Base-by-base conservation (phyloP, 2,113 vertebrate species). In the Hoplias malabaricus region DNA sequence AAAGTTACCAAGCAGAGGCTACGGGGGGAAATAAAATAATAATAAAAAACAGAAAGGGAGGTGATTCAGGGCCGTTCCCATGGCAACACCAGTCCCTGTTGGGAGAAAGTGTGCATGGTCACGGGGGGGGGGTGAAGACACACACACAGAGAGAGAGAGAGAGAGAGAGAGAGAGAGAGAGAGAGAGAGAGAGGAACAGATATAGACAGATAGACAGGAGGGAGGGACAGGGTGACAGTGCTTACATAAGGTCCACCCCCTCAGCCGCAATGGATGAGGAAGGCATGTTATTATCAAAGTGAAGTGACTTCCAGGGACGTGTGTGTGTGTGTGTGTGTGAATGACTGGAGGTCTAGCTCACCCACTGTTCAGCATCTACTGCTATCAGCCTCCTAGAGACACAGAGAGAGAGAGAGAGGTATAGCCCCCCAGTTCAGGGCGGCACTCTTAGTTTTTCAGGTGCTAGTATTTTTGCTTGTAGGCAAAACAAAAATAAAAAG, bases 31-130 rank as follows among this genome's bases (percentile, higher is more conserved):
- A n/a, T n/a, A n/a, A n/a, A n/a, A n/a, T n/a, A n/a, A n/a, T n/a
- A n/a, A n/a, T n/a, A n/a, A n/a, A 48, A 43, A 59, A 40, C 27
- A 25, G 31, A 42, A 42, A 23, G 3, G 13, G 27, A 34, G 56
- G 54, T 38, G 70, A 59, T 75, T 69, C 14, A 46, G 43, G 66
- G 67, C 57, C n/a, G 46, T 83, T 83, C 46, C 77, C 77, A 83
- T 83, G 68, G 73, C 69, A 83, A 83, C 77, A 29, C 13, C 5
- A 43, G 53, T 33, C 25, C 25, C 31, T 40, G 53, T 36, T 46
- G 69, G 48, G 61, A 46, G 36, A 5, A 61, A 61, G 40, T 69
- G 40, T 61, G 54, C 25, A 50, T 12, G 33, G n/a, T 36, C 50
- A 71, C 33, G 14, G 27, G 25, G 53, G 33, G 25, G 29, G 25